A percentile compares a stretch with the other conserved stretches of the same genome.
These are phyloP conservation scores for Drosophila merina DNA, from an alignment of 2,888 invertebrate species.

Conservation along the genomic window DNA sequence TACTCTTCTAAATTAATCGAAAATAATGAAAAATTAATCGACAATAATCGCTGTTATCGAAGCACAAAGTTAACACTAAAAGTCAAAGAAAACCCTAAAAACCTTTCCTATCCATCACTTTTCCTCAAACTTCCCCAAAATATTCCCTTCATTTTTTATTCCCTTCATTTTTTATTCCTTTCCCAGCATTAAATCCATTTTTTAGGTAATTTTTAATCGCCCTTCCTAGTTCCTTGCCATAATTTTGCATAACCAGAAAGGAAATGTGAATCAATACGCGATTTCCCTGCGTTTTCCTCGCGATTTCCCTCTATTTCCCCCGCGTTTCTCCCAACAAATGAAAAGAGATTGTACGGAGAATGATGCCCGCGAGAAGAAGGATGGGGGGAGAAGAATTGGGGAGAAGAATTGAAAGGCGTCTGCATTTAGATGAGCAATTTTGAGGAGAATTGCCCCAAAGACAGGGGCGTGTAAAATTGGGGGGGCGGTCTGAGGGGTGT, in stretches of 20 bases:
- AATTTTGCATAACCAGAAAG: slow-evolving; percentile 8
- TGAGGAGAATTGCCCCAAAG: slow-evolving; percentile 9
- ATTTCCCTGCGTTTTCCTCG: background rate
- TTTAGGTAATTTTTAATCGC: too few species aligned
- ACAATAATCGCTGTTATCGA: background rate
- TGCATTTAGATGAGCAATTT: slow-evolving; percentile 36
- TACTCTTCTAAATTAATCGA: slow-evolving; percentile 11
- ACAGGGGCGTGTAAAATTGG: slow-evolving; percentile 1
- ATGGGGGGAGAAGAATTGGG: background rate
- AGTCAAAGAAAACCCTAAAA: too few species aligned
- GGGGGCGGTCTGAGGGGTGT: background rate
- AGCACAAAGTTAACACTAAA: too few species aligned
- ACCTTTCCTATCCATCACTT: too few species aligned
- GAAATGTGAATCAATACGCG: slow-evolving; percentile 24
- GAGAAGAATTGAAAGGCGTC: slow-evolving; percentile 37
- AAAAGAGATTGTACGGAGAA: slow-evolving; percentile 30
- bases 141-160: too few species aligned
- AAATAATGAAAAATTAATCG: background rate
- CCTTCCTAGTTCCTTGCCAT: background rate
- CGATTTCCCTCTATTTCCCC: background rate
- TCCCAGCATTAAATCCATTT: background rate
- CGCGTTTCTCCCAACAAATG: background rate
- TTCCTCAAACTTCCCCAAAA: too few species aligned
- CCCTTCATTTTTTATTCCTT: background rate
- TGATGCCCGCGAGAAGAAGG: background rate